phyloP scores from a whole-genome alignment of 2,113 vertebrate genomes.

The Aythya baeri region DNA sequence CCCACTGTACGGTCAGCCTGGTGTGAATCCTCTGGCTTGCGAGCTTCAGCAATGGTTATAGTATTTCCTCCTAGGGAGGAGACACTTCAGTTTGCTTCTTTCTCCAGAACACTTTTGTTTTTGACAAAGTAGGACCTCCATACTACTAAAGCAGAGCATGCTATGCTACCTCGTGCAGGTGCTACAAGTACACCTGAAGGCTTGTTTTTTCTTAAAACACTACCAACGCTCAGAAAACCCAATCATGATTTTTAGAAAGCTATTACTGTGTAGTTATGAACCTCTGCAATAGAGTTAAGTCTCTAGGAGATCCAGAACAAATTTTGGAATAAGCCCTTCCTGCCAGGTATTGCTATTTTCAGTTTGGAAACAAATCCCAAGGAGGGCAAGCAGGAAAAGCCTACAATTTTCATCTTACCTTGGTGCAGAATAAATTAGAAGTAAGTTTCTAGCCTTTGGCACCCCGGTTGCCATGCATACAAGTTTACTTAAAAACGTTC shows the following conservation, averaged over 20 bases:
- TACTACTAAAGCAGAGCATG: neutral
- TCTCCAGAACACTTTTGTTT: neutral
- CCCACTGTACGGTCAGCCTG: rapidly evolving
- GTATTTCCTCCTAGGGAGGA: neutral
- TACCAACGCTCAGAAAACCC: neutral
- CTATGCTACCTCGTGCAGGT: neutral
- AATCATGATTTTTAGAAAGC: neutral
- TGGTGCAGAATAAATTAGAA: neutral
- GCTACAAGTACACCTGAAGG: neutral
- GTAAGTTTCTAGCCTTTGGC: neutral
- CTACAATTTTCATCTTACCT: conserved; percentile 47
- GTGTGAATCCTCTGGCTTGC: neutral
- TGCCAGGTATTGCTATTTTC: neutral
- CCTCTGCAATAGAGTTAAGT: neutral
- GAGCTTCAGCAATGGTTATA: neutral
- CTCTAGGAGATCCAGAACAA: neutral
- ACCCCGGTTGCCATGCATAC: neutral
- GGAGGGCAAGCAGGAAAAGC: neutral
- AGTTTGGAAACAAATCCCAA: neutral
- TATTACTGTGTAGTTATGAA: neutral
- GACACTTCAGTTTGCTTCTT: neutral
- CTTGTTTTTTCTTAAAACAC: neutral
- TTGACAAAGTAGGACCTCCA: neutral
- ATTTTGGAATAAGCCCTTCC: neutral
- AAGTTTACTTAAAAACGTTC: neutral